phyloP scores from a whole-genome alignment of 2,797 vertebrate genomes.

The Heterohyrax brucei region DNA sequence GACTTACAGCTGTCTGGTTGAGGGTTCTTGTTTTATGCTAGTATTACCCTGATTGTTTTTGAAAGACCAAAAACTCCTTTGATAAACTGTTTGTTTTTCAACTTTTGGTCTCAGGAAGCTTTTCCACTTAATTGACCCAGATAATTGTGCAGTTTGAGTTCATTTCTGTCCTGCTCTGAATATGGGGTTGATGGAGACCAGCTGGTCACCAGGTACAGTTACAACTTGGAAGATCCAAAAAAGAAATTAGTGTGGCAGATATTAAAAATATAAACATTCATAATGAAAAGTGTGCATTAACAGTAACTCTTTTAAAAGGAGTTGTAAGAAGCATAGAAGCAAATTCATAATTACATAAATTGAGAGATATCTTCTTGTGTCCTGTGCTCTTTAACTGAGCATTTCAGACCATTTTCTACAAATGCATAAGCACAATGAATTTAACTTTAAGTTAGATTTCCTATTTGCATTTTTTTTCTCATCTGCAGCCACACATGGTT shows the following conservation, averaged over 20 bases:
- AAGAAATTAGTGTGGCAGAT: constrained; percentile 23
- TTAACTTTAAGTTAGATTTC: constrained; percentile 21
- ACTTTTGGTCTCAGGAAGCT: constrained; percentile 53
- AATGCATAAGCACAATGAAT: constrained; percentile 49
- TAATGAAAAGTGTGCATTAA: constrained; percentile 19
- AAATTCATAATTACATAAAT: constrained; percentile 55
- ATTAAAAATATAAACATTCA: constrained; percentile 6
- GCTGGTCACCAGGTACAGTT: constrained; percentile 11
- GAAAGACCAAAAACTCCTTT: constrained; percentile 26
- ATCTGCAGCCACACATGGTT: constrained; percentile 1
- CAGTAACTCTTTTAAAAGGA: constrained; percentile 43
- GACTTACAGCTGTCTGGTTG: not conserved
- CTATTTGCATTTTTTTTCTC: not conserved
- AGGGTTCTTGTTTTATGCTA: not conserved
- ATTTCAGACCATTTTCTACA: constrained; percentile 34
- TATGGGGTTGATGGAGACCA: not conserved
- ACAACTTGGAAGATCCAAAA: constrained; percentile 1
- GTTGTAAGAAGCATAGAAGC: not conserved
- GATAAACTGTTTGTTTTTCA: constrained; percentile 33
- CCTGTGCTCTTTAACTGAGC: constrained; percentile 38
- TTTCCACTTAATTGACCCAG: constrained; percentile 71
- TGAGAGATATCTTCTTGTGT: constrained; percentile 3
- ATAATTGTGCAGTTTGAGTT: constrained; percentile 48
- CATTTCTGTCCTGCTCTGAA: not conserved
- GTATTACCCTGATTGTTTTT: constrained; percentile 1